These are phyloP conservation scores for Melanotaenia boesemani DNA, from an alignment of 2,797 vertebrate genomes.

Conservation along the genomic window DNA sequence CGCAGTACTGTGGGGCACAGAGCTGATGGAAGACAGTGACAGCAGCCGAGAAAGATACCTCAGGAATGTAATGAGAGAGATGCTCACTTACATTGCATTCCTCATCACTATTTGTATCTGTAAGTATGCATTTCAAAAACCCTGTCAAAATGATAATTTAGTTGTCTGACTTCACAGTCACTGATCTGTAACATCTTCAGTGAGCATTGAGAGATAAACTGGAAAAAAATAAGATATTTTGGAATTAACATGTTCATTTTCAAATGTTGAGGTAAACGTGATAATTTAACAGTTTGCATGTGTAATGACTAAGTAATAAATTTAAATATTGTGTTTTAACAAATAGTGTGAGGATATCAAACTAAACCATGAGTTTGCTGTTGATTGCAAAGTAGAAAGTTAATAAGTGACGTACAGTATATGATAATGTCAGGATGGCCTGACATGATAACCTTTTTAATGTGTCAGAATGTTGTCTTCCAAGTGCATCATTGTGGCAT, in stretches of 20 bases:
- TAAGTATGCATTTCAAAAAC: slow-evolving; percentile 80
- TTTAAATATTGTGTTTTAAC: not conserved
- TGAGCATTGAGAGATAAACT: not conserved
- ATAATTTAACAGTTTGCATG: too few species aligned
- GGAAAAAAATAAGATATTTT: not conserved
- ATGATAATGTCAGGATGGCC: not conserved
- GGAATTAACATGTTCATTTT: too few species aligned
- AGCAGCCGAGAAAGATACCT: slow-evolving; percentile 93
- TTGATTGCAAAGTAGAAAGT: not conserved
- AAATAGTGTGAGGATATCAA: not conserved
- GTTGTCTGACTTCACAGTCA: not conserved
- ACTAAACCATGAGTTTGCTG: not conserved
- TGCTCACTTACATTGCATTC: slow-evolving; percentile 91
- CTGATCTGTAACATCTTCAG: not conserved
- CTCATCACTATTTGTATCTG: slow-evolving; percentile 91
- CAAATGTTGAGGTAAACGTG: too few species aligned
- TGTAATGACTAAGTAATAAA: too few species aligned
- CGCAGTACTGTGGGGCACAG: slow-evolving; percentile 95
- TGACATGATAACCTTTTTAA: not conserved
- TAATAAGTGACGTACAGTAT: not conserved
- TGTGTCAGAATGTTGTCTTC: not conserved
- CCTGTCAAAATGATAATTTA: not conserved
- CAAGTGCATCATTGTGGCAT: not conserved
- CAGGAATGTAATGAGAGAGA: slow-evolving; percentile 90
- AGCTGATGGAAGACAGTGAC: slow-evolving; percentile 92